Percentiles rank a stretch among this genome's conserved stretches.
Evolutionary conservation across 2,888 invertebrate species (phyloP).

Genomic region (Himalopsyche anomala): DNA sequence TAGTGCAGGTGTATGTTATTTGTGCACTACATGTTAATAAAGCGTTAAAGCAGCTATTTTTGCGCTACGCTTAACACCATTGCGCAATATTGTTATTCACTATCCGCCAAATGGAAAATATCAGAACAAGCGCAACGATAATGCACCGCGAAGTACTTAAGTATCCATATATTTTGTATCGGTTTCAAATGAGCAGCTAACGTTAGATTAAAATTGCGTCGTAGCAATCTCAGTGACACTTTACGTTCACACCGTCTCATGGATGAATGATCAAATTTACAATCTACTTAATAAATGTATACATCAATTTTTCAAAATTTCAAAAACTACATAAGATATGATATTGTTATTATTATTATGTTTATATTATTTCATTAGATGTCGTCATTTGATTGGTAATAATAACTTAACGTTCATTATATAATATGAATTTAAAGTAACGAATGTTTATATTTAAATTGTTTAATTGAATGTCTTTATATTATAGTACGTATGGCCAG

Average conservation of each 20-base stretch:
- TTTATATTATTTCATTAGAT: too few relatives aligned
- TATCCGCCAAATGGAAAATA: conserved; percentile 28
- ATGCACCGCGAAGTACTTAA: not conserved
- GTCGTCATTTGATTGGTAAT: too few relatives aligned
- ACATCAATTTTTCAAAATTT: too few relatives aligned
- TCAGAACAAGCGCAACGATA: conserved; percentile 8
- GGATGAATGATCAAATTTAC: not conserved
- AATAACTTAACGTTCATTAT: too few relatives aligned
- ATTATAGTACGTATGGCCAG: too few relatives aligned
- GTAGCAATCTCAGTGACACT: not conserved
- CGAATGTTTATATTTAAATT: too few relatives aligned
- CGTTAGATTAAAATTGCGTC: not conserved
- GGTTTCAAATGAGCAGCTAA: not conserved
- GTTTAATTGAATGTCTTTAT: too few relatives aligned
- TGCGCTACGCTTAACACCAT: not conserved
- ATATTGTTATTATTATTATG: too few relatives aligned
- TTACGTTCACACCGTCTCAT: not conserved
- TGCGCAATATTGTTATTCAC: not conserved
- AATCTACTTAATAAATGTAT: too few relatives aligned
- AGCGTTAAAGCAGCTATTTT: conserved; percentile 31
- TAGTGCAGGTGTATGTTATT: conserved; percentile 61
- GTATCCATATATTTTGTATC: not conserved
- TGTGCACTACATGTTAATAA: conserved; percentile 61
- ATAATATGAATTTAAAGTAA: too few relatives aligned
- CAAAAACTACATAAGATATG: too few relatives aligned